Percentiles rank a stretch among this genome's conserved stretches.
Evolutionary conservation across 2,113 vertebrate genomes (phyloP).

Genomic region (Cyprinus carpio): DNA sequence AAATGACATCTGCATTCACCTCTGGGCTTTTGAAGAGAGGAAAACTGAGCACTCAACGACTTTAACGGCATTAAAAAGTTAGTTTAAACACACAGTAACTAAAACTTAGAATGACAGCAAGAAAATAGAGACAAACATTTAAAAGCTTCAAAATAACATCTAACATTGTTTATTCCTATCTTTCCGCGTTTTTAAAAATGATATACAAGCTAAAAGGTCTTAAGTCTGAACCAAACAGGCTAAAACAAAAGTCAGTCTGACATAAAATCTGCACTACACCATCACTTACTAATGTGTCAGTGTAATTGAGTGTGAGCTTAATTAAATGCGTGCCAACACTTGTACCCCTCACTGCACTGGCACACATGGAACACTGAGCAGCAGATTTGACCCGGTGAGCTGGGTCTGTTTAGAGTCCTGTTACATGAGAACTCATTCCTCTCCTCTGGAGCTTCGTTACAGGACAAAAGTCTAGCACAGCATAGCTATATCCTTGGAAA

Average conservation of each 20-base stretch:
- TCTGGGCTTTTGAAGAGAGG: conserved; percentile 51
- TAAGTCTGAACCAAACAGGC: background rate
- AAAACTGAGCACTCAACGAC: conserved; percentile 44
- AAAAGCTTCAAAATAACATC: conserved; percentile 4
- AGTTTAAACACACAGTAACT: conserved; percentile 33
- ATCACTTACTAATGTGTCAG: background rate
- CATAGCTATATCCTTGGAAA: conserved; percentile 38
- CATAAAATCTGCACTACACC: background rate
- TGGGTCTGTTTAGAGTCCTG: conserved; percentile 17
- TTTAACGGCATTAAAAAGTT: conserved; percentile 32
- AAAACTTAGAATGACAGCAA: conserved; percentile 11
- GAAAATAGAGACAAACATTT: background rate
- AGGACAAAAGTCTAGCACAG: conserved; percentile 44
- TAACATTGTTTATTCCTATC: background rate
- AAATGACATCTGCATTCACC: conserved; percentile 57
- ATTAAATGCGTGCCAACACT: conserved; percentile 33
- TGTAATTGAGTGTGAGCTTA: conserved; percentile 21
- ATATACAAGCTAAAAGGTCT: background rate
- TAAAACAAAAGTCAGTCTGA: background rate
- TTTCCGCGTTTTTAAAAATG: background rate
- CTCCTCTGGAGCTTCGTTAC: conserved; percentile 26
- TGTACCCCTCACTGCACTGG: background rate
- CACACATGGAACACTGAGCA: conserved; percentile 32
- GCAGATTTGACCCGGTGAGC: conserved; percentile 19
- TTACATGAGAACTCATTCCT: conserved; percentile 10